Percentiles rank a stretch among this genome's conserved stretches.
Evolutionary conservation across 2,888 invertebrate species (phyloP).

Genomic region (Torymus aiolomorphi): DNA sequence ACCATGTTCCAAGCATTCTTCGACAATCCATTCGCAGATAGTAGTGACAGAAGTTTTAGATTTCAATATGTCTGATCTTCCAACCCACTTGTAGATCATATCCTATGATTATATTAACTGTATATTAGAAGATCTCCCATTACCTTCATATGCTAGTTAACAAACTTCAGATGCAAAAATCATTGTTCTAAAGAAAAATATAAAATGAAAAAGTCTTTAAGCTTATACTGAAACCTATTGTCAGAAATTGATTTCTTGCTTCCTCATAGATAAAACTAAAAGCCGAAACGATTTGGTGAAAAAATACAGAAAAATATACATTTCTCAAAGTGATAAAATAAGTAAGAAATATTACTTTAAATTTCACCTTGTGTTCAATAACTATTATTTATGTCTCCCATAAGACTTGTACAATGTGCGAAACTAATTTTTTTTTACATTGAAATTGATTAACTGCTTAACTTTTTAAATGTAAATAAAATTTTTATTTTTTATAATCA

Average conservation of each 20-base stretch:
- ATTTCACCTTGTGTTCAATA: slow-evolving; percentile 8
- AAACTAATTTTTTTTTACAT: background rate
- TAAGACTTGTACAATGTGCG: background rate
- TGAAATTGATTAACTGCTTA: background rate
- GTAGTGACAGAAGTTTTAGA: slow-evolving; percentile 39
- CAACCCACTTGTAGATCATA: slow-evolving; percentile 47
- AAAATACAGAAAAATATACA: background rate
- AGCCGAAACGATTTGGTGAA: slow-evolving; percentile 4
- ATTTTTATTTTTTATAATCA: slow-evolving; percentile 30
- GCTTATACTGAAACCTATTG: slow-evolving; percentile 41
- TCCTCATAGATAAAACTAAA: slow-evolving; percentile 41
- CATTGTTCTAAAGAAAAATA: slow-evolving; percentile 37
- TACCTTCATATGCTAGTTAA: slow-evolving; percentile 50
- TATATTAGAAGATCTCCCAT: slow-evolving; percentile 52
- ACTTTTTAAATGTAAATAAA: slow-evolving; percentile 35
- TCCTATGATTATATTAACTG: slow-evolving; percentile 35
- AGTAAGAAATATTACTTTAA: background rate
- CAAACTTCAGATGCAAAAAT: slow-evolving; percentile 33
- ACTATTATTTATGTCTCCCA: background rate
- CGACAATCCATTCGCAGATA: slow-evolving; percentile 36
- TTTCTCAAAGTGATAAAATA: no score
- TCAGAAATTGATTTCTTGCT: slow-evolving; percentile 32
- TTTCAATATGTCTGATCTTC: slow-evolving; percentile 56
- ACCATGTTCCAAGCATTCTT: slow-evolving; percentile 60
- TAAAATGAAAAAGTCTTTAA: slow-evolving; percentile 24